A percentile compares a stretch with the other conserved stretches of the same genome.
These are phyloP conservation scores for Amblyjoppa proteus DNA, from an alignment of 2,888 invertebrate genomes.

Conservation along the genomic window DNA sequence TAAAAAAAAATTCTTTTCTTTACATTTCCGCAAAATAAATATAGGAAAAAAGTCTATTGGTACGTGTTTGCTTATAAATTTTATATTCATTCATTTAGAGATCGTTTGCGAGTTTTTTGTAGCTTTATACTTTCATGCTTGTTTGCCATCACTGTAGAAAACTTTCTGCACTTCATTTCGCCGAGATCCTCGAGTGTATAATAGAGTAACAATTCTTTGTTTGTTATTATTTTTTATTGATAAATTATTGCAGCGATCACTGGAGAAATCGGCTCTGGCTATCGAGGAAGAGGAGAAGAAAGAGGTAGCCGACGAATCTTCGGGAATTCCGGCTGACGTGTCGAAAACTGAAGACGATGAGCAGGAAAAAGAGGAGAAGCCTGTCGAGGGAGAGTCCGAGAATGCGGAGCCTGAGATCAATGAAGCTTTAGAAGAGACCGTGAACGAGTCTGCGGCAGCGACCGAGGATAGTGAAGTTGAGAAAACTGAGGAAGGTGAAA, in stretches of 20 bases:
- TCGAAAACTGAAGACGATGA: conserved; percentile 65
- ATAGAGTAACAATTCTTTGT: conserved; percentile 40
- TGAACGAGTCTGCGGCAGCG: neutral
- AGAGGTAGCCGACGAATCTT: conserved; percentile 77
- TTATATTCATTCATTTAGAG: conserved; percentile 65
- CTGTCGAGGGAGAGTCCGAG: conserved; percentile 85
- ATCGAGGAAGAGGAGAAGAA: conserved; percentile 79
- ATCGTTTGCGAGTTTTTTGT: conserved; percentile 4
- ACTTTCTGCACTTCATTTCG: conserved; percentile 18
- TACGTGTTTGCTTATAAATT: conserved; percentile 75
- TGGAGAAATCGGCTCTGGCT: conserved; percentile 79
- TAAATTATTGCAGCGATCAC: conserved; percentile 76
- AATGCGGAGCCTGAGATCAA: conserved; percentile 57
- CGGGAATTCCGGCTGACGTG: conserved; percentile 82
- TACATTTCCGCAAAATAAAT: conserved; percentile 67
- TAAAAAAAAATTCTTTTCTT: conserved; percentile 57
- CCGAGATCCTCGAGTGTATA: neutral
- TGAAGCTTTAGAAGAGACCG: conserved; percentile 66
- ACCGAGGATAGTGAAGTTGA: conserved; percentile 1
- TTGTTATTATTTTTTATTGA: conserved; percentile 11
- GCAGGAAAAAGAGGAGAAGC: conserved; percentile 84
- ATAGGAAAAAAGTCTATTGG: conserved; percentile 81
- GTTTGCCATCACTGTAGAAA: conserved; percentile 1
- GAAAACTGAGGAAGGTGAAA: conserved; percentile 56
- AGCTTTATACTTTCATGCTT: conserved; percentile 42